These are phyloP conservation scores for Plagiodera versicolora DNA, from an alignment of 2,888 invertebrate species.

Conservation along the genomic window DNA sequence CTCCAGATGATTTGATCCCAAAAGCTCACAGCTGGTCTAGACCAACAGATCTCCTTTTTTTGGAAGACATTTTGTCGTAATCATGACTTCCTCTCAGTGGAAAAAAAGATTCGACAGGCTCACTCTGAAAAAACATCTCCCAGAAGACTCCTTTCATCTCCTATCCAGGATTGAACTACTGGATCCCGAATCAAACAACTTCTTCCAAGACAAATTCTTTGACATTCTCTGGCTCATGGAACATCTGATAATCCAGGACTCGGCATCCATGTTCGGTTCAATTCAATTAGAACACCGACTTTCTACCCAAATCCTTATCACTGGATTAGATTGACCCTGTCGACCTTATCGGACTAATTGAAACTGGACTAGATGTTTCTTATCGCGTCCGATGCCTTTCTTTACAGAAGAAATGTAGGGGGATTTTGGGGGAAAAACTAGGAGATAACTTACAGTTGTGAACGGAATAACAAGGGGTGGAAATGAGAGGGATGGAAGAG, in stretches of 20 bases:
- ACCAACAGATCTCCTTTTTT: too few species aligned
- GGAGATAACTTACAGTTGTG: slow-evolving; percentile 11
- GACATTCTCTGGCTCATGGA: background rate
- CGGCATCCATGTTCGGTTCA: slow-evolving; percentile 12
- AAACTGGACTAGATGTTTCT: slow-evolving; percentile 46
- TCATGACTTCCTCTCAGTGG: too few species aligned
- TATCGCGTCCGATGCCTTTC: slow-evolving; percentile 27
- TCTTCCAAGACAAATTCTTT: too few species aligned
- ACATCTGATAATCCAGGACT: background rate
- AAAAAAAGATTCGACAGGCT: too few species aligned
- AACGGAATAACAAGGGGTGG: slow-evolving; percentile 5
- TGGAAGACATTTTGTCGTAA: too few species aligned
- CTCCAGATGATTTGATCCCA: too few species aligned
- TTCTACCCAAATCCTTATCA: slow-evolving; percentile 43
- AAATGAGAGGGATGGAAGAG: background rate
- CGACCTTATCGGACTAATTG: slow-evolving; percentile 48
- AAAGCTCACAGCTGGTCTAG: too few species aligned
- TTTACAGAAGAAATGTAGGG: background rate
- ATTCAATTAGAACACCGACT: slow-evolving; percentile 25
- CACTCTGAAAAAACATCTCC: too few species aligned
- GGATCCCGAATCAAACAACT: too few species aligned
- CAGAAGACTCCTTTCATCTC: too few species aligned
- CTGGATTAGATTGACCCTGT: slow-evolving; percentile 47
- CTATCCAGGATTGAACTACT: too few species aligned
- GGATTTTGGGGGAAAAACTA: background rate